Evolutionary conservation across 2,113 vertebrate species (phyloP).

Genomic region (Chloropsis hardwickii): DNA sequence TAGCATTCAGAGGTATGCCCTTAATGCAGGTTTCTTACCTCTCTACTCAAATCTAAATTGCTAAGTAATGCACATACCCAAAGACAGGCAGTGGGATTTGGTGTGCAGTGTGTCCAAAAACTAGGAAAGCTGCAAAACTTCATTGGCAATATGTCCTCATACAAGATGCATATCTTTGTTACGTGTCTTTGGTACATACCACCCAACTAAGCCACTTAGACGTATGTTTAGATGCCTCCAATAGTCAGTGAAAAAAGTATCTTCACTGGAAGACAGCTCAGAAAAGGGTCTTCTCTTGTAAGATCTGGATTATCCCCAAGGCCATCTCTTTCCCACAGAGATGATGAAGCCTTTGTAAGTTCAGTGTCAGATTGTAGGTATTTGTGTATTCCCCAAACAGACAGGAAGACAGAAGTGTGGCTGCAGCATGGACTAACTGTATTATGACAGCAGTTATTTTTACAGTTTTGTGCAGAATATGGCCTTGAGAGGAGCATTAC

Average conservation of each 20-base stretch:
- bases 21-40: background rate
- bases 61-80: background rate
- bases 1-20: background rate
- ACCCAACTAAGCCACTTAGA: background rate
- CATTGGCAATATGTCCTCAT: background rate
- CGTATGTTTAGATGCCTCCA: accelerated
- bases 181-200: accelerated
- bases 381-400: background rate
- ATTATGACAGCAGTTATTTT: background rate
- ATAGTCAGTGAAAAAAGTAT: background rate
- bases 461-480: background rate
- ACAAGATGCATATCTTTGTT: background rate
- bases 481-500: background rate
- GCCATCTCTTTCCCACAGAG: background rate
- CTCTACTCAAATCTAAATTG: background rate
- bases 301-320: background rate
- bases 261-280: background rate
- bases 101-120: background rate
- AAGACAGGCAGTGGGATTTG: background rate
- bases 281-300: background rate
- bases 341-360: background rate
- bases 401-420: background rate
- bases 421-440: background rate
- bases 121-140: background rate
- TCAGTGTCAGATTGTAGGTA: background rate